Evolutionary conservation across 2,888 invertebrate species (phyloP).

Genomic region (Ochropleura leucogaster): DNA sequence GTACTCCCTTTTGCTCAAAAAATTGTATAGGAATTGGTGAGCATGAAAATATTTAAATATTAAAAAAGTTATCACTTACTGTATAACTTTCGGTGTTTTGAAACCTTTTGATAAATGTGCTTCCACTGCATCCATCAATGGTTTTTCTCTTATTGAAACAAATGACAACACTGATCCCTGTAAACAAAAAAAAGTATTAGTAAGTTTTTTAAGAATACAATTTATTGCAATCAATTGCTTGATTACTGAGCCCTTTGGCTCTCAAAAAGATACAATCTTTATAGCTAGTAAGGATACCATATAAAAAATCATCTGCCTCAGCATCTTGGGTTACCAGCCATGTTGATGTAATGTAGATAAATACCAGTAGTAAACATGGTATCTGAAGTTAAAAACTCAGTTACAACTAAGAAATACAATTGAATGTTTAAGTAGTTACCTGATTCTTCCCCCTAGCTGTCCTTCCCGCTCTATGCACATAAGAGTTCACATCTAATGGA

Average conservation of each 20-base stretch:
- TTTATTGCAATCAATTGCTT: not conserved
- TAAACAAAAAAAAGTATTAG: conserved; percentile 55
- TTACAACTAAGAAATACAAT: not conserved
- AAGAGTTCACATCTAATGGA: conserved; percentile 96
- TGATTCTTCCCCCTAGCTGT: conserved; percentile 97
- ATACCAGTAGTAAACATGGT: not conserved
- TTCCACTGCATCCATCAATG: conserved; percentile 94
- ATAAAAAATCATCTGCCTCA: not conserved
- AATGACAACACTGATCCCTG: conserved; percentile 97
- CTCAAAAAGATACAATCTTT: too few relatives aligned
- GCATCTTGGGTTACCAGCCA: not conserved
- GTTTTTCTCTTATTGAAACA: conserved; percentile 95
- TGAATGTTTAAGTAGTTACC: conserved; percentile 77
- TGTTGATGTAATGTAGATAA: not conserved
- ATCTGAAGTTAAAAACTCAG: not conserved
- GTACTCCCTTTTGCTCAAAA: not conserved
- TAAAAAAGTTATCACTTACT: conserved; percentile 85
- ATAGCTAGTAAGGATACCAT: not conserved
- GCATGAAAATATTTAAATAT: not conserved
- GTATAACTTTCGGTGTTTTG: conserved; percentile 91
- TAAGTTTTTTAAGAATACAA: not conserved
- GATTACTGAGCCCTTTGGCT: not conserved
- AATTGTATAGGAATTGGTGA: not conserved
- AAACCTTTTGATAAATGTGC: conserved; percentile 93
- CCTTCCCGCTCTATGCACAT: conserved; percentile 98